A percentile compares a stretch with the other conserved stretches of the same genome.
Conservation (phyloP, 2,113 vertebrate species). For the Apaloderma vittatum region DNA sequence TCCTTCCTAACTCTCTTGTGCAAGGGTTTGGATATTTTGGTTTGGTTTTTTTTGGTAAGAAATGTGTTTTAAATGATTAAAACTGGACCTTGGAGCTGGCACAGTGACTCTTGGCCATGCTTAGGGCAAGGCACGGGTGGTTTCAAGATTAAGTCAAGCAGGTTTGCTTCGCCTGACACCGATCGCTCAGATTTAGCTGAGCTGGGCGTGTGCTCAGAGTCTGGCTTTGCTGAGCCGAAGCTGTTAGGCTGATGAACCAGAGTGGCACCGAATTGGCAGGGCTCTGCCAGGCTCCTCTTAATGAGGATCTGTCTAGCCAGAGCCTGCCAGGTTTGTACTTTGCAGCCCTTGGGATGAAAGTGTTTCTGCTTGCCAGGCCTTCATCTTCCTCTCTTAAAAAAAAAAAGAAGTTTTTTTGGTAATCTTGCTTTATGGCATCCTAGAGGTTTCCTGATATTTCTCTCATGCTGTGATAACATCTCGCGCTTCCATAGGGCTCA, state of each 20-base stretch:
- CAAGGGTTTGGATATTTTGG: neutral
- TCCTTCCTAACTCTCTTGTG: slow-evolving; percentile 1
- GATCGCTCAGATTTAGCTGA: neutral
- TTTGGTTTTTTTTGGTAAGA: neutral
- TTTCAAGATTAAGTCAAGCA: neutral
- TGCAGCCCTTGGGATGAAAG: neutral
- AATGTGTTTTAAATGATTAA: neutral
- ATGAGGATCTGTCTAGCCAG: neutral
- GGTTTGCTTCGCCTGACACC: neutral
- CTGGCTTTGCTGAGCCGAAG: neutral
- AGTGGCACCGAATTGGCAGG: neutral
- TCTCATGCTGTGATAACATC: neutral
- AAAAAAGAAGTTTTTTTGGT: neutral
- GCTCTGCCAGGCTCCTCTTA: neutral
- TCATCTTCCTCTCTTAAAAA: neutral
- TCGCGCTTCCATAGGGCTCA: neutral
- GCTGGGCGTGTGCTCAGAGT: neutral
- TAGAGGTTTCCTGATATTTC: neutral
- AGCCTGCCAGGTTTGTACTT: neutral
- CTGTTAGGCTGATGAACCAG: neutral
- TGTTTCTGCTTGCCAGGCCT: neutral
- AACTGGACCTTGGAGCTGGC: neutral
- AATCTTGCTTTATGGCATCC: neutral
- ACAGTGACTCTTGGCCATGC: neutral
- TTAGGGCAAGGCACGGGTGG: neutral